Conservation (phyloP, 2,888 invertebrate genomes). For the Abrostola triplasia region DNA sequence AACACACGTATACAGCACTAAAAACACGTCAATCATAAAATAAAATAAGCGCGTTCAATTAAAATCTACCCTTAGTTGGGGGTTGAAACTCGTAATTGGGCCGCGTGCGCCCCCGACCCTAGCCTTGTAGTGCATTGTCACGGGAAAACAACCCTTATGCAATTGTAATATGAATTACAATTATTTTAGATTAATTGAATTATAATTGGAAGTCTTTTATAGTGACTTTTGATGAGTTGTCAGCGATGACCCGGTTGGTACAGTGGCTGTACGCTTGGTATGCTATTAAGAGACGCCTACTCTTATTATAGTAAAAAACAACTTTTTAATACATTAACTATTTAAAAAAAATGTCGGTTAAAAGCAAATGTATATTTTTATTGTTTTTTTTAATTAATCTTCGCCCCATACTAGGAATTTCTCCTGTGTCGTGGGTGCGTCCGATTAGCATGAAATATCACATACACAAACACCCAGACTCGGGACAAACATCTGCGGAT, state of each 20-base stretch:
- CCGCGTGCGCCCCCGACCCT: conserved; percentile 76
- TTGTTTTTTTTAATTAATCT: no score
- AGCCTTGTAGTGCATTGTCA: conserved; percentile 20
- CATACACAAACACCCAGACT: no score
- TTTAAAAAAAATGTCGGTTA: no score
- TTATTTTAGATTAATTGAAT: conserved; percentile 74
- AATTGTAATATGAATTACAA: conserved; percentile 43
- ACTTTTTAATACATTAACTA: no score
- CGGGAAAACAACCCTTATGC: conserved; percentile 50
- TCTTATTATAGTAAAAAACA: background rate
- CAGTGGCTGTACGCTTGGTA: conserved; percentile 15
- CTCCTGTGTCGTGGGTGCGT: no score
- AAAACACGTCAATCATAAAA: conserved; percentile 78
- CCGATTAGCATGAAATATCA: no score
- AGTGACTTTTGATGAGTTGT: conserved; percentile 64
- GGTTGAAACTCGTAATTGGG: conserved; percentile 73
- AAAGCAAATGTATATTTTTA: no score
- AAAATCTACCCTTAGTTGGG: conserved; percentile 75
- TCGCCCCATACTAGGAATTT: no score
- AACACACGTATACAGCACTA: conserved; percentile 23
- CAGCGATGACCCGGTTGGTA: conserved; percentile 38
- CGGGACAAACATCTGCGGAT: no score
- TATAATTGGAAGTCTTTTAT: conserved; percentile 72
- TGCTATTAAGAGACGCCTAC: background rate
- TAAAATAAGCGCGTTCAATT: conserved; percentile 85